Evolutionary conservation across 2,113 vertebrate genomes (phyloP), one percentile per base, ranked within the genome.

Genomic region (Malaclemys terrapin): DNA sequence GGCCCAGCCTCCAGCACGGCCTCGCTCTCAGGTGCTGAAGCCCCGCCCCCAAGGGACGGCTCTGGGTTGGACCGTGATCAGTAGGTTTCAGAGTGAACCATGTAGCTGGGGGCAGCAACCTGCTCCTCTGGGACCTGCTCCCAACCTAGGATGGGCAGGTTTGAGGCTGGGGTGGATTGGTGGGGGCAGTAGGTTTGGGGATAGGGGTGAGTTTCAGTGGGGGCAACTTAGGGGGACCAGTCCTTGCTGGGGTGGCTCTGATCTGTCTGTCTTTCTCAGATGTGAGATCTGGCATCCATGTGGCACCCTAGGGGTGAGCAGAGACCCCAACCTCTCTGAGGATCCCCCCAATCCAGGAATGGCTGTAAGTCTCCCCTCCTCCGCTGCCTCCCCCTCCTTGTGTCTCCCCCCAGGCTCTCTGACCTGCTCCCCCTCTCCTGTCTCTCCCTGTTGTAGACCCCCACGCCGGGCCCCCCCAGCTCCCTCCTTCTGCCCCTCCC

Each of bases 361-460:
- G 65, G 65, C 65, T 22, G 65, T 38, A 38, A 72, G 65, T 72
- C 35, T 10, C n/a, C 24, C 42, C 35, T 20, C 35, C n/a, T n/a
- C 8, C 5, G 19, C n/a, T 10, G 35, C n/a, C n/a, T 22, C 35
- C 65, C 35, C 7, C n/a, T 14, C 16, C 35, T 4, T 69, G 65
- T 4, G 8, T 9, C 35, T 19, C 35, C 17, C 29, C 65, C 65
- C 65, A 19, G 59, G 16, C 65, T n/a, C 31, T 35, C 65, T 69
- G 65, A 69, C 35, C 65, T 38, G 35, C 17, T 8, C 29, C 59
- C 13, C 31, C 31, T 35, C 29, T 57, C 56, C 24, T 25, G 56
- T 9, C 25, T 8, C 42, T 80, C 90, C 93, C 12, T 72, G 13
- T 89, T 98, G 65, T 19, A 72, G 65, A 38, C 17, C 65, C 19